A percentile compares a stretch with the other conserved stretches of the same genome.
Conservation (phyloP, 2,888 invertebrate species). For the Tenthredo mesomela region DNA sequence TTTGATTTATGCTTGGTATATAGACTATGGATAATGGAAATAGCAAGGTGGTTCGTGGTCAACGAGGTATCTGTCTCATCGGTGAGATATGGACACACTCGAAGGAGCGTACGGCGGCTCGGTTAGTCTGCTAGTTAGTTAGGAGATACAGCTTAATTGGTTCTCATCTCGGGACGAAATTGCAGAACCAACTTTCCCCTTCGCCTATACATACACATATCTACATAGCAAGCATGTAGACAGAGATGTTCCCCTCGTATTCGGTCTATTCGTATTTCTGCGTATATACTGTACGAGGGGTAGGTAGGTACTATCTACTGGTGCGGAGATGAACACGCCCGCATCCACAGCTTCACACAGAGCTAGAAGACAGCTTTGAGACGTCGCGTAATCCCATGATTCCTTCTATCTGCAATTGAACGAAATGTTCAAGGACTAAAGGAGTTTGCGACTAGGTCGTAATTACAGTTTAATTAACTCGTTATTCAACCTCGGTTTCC, state of each 20-base stretch:
- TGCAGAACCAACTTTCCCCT: conserved; percentile 56
- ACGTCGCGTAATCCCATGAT: conserved; percentile 33
- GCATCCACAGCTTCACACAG: conserved; percentile 27
- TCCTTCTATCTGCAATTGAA: conserved; percentile 43
- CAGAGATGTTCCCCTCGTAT: conserved; percentile 1
- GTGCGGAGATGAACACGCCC: conserved; percentile 23
- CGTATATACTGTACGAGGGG: conserved; percentile 30
- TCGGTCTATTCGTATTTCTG: conserved; percentile 2
- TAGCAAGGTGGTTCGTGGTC: conserved; percentile 7
- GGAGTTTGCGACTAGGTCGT: conserved; percentile 59
- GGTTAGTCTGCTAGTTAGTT: conserved; percentile 51
- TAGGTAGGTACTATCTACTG: conserved; percentile 17
- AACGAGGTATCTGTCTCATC: conserved; percentile 34
- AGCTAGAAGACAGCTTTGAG: neutral
- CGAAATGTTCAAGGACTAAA: conserved; percentile 32
- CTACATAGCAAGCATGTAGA: conserved; percentile 31
- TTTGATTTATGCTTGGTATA: neutral
- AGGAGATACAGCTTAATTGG: conserved; percentile 62
- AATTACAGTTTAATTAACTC: conserved; percentile 66
- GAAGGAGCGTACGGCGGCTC: conserved; percentile 2
- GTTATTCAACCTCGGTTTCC: conserved; percentile 60
- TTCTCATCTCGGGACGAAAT: conserved; percentile 61
- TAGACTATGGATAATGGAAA: neutral
- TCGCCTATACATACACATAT: conserved; percentile 3
- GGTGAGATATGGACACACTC: conserved; percentile 19